phyloP scores from a whole-genome alignment of 2,113 vertebrate species.

The Crotalus helleri region DNA sequence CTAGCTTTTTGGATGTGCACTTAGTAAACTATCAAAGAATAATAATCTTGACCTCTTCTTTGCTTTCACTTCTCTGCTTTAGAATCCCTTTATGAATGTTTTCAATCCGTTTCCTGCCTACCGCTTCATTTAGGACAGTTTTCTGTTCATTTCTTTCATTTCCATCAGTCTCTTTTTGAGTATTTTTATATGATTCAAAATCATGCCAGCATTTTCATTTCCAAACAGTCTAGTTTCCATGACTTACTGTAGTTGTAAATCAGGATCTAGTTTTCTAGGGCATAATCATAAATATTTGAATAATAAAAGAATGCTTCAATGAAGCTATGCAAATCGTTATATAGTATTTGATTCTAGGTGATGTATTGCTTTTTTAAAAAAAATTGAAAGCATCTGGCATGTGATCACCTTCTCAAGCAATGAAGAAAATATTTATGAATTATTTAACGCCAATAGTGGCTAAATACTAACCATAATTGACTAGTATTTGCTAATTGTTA shows the following conservation, averaged over 20 bases:
- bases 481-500: slow-evolving; percentile 20
- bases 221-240: slow-evolving; percentile 1
- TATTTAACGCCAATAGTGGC: not conserved
- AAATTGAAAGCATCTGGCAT: not conserved
- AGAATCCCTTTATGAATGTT: not conserved
- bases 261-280: not conserved
- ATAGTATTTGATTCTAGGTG: not conserved
- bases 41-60: slow-evolving; percentile 18
- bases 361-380: not conserved
- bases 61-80: not conserved
- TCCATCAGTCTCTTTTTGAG: not conserved
- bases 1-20: slow-evolving; percentile 62
- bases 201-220: slow-evolving; percentile 39
- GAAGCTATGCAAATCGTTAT: not conserved
- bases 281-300: not conserved
- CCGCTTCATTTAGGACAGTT: not conserved
- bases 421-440: not conserved
- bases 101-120: not conserved
- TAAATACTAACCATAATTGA: slow-evolving; percentile 23
- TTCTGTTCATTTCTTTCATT: not conserved
- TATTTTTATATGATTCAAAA: slow-evolving; percentile 16
- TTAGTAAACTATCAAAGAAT: slow-evolving; percentile 40
- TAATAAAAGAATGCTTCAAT: not conserved
- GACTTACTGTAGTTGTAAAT: not conserved
- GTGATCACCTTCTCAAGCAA: not conserved